A percentile compares a stretch with the other conserved stretches of the same genome.
Conservation (phyloP, 2,113 vertebrate species). For the Leptodactylus fuscus region DNA sequence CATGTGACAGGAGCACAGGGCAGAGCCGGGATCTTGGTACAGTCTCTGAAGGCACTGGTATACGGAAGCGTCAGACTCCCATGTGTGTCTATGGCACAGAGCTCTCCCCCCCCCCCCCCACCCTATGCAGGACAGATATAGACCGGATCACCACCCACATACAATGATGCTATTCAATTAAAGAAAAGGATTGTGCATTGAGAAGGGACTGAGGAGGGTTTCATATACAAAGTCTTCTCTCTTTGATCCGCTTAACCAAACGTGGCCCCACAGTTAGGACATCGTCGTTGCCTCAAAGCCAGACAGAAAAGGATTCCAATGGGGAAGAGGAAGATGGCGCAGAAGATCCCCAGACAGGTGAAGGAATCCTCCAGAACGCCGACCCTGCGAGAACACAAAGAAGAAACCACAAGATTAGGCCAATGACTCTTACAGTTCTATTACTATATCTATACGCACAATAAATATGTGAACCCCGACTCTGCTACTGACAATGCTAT, state of each 20-base stretch:
- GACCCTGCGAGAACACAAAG: slow-evolving; percentile 78
- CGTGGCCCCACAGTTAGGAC: slow-evolving; percentile 95
- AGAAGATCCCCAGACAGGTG: slow-evolving; percentile 93
- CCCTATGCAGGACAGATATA: slow-evolving; percentile 61
- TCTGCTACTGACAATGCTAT: too few relatives aligned
- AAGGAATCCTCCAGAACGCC: slow-evolving; percentile 97
- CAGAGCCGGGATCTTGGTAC: slow-evolving; percentile 66
- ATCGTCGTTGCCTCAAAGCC: slow-evolving; percentile 92
- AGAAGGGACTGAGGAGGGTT: slow-evolving; percentile 74
- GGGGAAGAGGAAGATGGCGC: slow-evolving; percentile 96
- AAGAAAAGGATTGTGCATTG: slow-evolving; percentile 77
- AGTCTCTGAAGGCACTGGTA: slow-evolving; percentile 69
- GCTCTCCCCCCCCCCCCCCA: slow-evolving; percentile 62
- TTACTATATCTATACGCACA: neutral
- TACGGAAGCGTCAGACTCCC: slow-evolving; percentile 60
- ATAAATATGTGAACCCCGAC: too few relatives aligned
- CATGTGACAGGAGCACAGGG: neutral
- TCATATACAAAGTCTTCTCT: slow-evolving; percentile 62
- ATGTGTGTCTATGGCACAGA: slow-evolving; percentile 65
- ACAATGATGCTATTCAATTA: slow-evolving; percentile 73
- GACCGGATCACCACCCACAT: slow-evolving; percentile 70
- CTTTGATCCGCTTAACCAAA: slow-evolving; percentile 85
- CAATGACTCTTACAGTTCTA: neutral
- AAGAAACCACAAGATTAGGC: neutral
- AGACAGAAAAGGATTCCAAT: slow-evolving; percentile 97